These are phyloP conservation scores for Blennius ocellaris DNA, from an alignment of 2,113 vertebrate genomes.

Conservation along the genomic window DNA sequence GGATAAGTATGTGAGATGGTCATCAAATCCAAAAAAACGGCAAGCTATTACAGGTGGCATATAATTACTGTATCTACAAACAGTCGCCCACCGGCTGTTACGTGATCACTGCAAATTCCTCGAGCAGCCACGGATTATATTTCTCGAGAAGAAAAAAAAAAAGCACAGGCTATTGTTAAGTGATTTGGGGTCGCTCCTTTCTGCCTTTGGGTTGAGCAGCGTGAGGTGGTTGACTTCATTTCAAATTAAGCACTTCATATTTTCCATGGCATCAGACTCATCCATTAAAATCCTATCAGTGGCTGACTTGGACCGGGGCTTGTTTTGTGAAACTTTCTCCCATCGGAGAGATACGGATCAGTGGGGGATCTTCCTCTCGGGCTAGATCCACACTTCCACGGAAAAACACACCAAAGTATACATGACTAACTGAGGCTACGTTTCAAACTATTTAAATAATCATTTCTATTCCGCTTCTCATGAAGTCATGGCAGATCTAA, in stretches of 20 bases:
- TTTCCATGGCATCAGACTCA: constrained; percentile 74
- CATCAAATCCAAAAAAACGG: constrained; percentile 67
- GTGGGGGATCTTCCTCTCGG: constrained; percentile 69
- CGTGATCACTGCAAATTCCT: constrained; percentile 74
- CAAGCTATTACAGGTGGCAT: constrained; percentile 79
- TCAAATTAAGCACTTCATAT: constrained; percentile 75
- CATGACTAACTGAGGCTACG: constrained; percentile 57
- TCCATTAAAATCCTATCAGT: constrained; percentile 80
- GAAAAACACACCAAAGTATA: constrained; percentile 54
- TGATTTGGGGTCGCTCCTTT: constrained; percentile 56
- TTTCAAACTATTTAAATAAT: constrained; percentile 69
- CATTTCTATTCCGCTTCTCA: constrained; percentile 67
- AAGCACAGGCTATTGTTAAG: constrained; percentile 65
- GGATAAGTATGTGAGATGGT: constrained; percentile 75
- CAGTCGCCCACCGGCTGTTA: constrained; percentile 64
- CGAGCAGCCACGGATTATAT: constrained; percentile 55
- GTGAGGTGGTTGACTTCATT: constrained; percentile 74
- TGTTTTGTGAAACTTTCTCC: constrained; percentile 69
- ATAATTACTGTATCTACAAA: constrained; percentile 80
- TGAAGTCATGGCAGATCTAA: constrained; percentile 77
- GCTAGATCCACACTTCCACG: constrained; percentile 61
- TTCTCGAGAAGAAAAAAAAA: constrained; percentile 68
- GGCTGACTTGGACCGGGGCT: constrained; percentile 49
- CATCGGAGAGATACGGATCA: constrained; percentile 56
- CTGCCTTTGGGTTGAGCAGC: constrained; percentile 64